These are phyloP conservation scores for Cantharis rufa DNA, from an alignment of 2,888 invertebrate species.

Conservation along the genomic window DNA sequence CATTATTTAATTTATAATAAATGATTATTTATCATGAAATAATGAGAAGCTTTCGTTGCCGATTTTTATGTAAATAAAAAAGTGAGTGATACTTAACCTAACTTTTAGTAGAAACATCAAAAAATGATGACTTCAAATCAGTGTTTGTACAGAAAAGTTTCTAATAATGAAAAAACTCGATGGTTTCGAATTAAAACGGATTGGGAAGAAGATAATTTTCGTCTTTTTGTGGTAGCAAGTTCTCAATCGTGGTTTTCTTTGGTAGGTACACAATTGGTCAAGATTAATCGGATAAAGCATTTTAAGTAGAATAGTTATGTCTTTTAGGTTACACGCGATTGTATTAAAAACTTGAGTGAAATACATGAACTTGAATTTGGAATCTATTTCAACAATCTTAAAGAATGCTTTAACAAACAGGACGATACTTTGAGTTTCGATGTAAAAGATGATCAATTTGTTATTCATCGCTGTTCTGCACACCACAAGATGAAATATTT, in stretches of 20 bases:
- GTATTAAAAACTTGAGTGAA: slow-evolving; percentile 28
- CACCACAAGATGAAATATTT: slow-evolving; percentile 34
- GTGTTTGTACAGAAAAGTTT: slow-evolving; percentile 3
- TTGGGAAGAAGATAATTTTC: slow-evolving; percentile 27
- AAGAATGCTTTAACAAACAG: slow-evolving; percentile 21
- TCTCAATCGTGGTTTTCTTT: slow-evolving; percentile 25
- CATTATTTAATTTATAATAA: no score
- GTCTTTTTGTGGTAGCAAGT: slow-evolving; percentile 24
- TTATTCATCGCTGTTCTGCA: slow-evolving; percentile 26
- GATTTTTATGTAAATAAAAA: no score
- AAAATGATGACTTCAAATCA: background rate
- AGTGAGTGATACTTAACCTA: background rate
- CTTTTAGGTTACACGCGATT: slow-evolving; percentile 30
- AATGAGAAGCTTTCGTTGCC: no score
- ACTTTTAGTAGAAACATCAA: background rate
- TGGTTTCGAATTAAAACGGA: slow-evolving; percentile 25
- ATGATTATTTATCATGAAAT: no score
- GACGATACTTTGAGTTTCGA: slow-evolving; percentile 18
- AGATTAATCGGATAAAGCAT: background rate
- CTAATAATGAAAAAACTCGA: slow-evolving; percentile 21
- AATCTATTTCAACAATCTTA: slow-evolving; percentile 32
- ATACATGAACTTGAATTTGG: slow-evolving; percentile 27
- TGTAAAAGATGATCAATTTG: slow-evolving; percentile 28
- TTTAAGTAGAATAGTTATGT: background rate
- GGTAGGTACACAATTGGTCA: slow-evolving; percentile 4